Percentiles rank a stretch among this genome's conserved stretches.
These are phyloP conservation scores for Andrena bicolor DNA, from an alignment of 2,888 invertebrate genomes.

Conservation along the genomic window DNA sequence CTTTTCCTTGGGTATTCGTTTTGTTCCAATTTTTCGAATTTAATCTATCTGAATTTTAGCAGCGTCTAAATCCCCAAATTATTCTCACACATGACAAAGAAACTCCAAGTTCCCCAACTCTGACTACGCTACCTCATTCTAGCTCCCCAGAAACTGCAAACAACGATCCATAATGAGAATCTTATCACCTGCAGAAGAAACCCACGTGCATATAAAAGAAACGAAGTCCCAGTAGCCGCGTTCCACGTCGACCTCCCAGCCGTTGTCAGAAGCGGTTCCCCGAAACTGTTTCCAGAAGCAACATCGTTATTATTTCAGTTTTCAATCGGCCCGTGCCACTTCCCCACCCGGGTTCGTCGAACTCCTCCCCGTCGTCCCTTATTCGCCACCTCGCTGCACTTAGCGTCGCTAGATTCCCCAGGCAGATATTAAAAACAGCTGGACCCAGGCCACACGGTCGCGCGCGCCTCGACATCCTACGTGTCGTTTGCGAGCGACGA, in stretches of 20 bases:
- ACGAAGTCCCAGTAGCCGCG: neutral
- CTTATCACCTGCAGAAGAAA: no score
- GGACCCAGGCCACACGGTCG: conserved; percentile 50
- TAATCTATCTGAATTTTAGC: no score
- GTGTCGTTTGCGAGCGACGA: conserved; percentile 71
- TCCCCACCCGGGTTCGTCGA: conserved; percentile 56
- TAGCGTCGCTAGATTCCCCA: conserved; percentile 70
- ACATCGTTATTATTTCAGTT: conserved; percentile 43
- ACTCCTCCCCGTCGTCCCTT: conserved; percentile 37
- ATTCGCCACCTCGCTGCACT: conserved; percentile 63
- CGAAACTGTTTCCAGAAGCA: conserved; percentile 31
- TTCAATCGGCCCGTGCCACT: conserved; percentile 26
- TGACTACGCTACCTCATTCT: no score
- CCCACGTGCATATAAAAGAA: no score
- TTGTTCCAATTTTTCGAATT: no score
- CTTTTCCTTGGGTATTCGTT: no score
- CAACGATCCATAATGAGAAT: no score
- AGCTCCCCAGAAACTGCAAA: no score
- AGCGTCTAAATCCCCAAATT: no score
- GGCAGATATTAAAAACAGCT: conserved; percentile 77
- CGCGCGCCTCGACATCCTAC: conserved; percentile 37
- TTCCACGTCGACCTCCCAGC: neutral
- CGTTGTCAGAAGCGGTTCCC: conserved; percentile 10
- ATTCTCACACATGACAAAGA: no score
- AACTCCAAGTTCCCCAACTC: no score